These are phyloP conservation scores for Phalacrocorax pelagicus DNA, from an alignment of 2,113 vertebrate species.

Conservation along the genomic window DNA sequence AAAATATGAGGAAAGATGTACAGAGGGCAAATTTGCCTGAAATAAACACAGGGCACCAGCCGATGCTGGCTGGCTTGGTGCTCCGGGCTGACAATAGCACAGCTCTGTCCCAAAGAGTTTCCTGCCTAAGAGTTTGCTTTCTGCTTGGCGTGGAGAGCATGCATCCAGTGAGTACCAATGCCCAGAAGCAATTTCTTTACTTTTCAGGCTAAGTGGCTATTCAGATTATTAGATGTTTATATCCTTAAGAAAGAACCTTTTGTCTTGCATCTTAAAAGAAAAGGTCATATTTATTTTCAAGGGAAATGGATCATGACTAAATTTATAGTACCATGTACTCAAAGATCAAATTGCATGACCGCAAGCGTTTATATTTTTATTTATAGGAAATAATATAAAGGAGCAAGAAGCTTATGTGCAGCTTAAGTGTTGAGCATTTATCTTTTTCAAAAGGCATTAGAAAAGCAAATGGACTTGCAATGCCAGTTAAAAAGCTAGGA, in stretches of 20 bases:
- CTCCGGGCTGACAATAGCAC: background rate
- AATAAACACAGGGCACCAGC: background rate
- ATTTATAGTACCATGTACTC: conserved; percentile 21
- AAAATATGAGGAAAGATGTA: background rate
- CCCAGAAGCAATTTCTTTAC: background rate
- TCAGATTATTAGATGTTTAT: background rate
- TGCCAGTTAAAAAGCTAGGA: conserved; percentile 4
- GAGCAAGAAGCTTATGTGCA: background rate
- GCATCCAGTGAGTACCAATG: background rate
- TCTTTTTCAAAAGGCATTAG: conserved; percentile 43
- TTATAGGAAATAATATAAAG: conserved; percentile 49
- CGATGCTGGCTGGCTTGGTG: background rate
- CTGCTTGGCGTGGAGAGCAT: background rate
- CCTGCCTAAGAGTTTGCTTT: background rate
- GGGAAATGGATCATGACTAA: conserved; percentile 10
- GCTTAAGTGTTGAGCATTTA: conserved; percentile 3
- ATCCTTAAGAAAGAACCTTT: background rate
- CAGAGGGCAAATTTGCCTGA: background rate
- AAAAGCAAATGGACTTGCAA: conserved; percentile 35
- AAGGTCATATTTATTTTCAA: conserved; percentile 20
- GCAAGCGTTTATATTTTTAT: conserved; percentile 30
- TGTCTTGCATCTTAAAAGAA: background rate
- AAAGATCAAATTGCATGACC: conserved; percentile 9
- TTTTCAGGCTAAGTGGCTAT: background rate
- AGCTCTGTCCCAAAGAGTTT: background rate